Base-by-base conservation (phyloP, 2,888 invertebrate genomes). In the Philaethria dido region DNA sequence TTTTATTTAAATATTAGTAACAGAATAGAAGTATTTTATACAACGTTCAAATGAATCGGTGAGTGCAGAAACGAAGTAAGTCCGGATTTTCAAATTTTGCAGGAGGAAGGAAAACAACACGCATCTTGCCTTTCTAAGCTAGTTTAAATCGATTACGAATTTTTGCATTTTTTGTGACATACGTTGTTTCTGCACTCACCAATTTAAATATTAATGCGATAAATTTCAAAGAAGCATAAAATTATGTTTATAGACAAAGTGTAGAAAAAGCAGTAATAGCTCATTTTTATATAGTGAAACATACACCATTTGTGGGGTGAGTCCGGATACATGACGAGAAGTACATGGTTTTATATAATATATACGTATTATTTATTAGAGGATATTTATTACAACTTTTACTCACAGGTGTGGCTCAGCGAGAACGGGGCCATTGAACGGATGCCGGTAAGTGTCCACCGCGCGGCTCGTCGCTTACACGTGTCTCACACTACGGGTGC, bases 381-480 rank as follows among this genome's bases (percentile, higher is more conserved):
- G 11, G 14, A 50, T 52, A 42, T 44, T 33, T 44, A 42, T 42
- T 47, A 36, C 20, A 36, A 42, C 13, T 44, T 36, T 29, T 20
- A 20, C 36, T 61, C 29, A 29, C 94, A 97, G 97, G 94, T 96
- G 77, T 97, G 97, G 97, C 93, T 96, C 81, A 95, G 95, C 70
- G 94, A 94, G 76, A 94, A 94, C 84, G 94, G 94, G 55, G 93
- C 93, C 39, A 72, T 68, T 89, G 96, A 96, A 78, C 93, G 94
- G 80, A 97, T 96, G 96, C 97, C 97, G 93, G 97, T 97, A 93
- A 96, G 96, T 95, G 85, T 25, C 8, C 33, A 18, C 14, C 13
- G 0, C 9, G 1, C 9, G 1, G 4, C 8, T 22, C 9, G 39
- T 13, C 39, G 2, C 39, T 3, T 33, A 33, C 1, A 39, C 39